Base-by-base conservation (phyloP, 2,113 vertebrate species). In the Glaucomys volans region DNA sequence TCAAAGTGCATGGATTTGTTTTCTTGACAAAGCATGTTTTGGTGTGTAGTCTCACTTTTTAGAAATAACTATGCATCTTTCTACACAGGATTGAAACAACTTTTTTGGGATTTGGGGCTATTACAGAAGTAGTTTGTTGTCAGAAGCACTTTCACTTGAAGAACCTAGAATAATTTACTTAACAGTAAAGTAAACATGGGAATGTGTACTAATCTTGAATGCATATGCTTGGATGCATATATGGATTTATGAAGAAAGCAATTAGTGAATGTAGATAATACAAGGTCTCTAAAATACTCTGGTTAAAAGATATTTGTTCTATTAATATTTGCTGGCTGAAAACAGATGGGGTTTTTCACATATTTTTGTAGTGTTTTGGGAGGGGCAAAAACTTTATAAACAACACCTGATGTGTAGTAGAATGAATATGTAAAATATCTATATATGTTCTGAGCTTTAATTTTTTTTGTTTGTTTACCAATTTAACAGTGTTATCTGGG, bases 21-120 rank as follows among this genome's bases (percentile, higher is more conserved):
- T 98, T 98, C 93, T 96, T 86, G 95, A 97, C 90, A 97, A 66
- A 98, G 98, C 98, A 98, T 98, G 98, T 96, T 98, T 98, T 98
- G 95, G 83, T 98, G 95, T 98, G 94, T 97, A 97, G 80, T 75
- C 96, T 91, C 44, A 95, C 77, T 97, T 95, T 97, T 97, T 98
- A 98, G 98, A 98, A 98, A 97, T 98, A 98, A 97, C 97, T 97
- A 96, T 98, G 94, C 94, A 95, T 98, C 95, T 92, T 96, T 95
- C 96, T 95, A 44, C 96, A 97, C 32, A 98, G 88, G 97, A 98
- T 97, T 97, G 97, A 98, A 8, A 79, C 96, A 97, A 74, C 80
- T 80, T 90, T 96, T 91, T 93, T 62, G 97, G 57, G 62, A 44
- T 85, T 97, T n/a, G 97, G 96, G 96, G 91, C 89, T 98, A 84